Percentiles rank a stretch among this genome's conserved stretches.
These are phyloP conservation scores for Brachycybe producta DNA, from an alignment of 2,888 invertebrate genomes.

Conservation along the genomic window DNA sequence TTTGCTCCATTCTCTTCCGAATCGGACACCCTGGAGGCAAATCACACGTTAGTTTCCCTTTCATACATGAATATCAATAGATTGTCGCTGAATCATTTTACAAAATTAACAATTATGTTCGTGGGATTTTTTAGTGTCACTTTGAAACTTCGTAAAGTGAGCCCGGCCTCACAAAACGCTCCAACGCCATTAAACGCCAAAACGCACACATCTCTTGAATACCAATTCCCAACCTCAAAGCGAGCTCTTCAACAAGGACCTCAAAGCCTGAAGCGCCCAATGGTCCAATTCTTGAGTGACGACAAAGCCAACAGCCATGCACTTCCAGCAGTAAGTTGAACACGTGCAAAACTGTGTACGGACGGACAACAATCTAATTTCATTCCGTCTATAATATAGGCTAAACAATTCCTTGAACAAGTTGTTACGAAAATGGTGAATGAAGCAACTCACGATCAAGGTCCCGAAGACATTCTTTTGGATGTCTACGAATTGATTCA, in stretches of 20 bases:
- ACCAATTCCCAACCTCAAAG: conserved; percentile 2
- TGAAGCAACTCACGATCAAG: neutral
- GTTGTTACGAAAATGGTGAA: no score
- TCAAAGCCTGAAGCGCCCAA: neutral
- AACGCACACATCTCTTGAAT: neutral
- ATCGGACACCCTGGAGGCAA: neutral
- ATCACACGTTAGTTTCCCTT: neutral
- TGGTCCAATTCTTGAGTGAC: neutral
- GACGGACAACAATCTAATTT: no score
- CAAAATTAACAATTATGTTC: neutral
- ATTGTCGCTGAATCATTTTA: no score
- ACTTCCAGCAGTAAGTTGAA: no score
- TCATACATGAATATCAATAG: no score
- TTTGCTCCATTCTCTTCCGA: neutral
- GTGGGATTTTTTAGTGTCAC: neutral
- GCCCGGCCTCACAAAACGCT: neutral
- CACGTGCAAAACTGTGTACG: no score
- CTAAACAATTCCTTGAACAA: no score
- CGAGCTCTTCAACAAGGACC: neutral
- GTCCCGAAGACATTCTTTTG: neutral
- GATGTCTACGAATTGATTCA: neutral
- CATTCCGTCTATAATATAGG: no score
- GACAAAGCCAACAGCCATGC: neutral
- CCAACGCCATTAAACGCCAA: neutral
- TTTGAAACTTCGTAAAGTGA: neutral